These are phyloP conservation scores for Myotis daubentonii DNA, from an alignment of 2,797 vertebrate species.

Conservation along the genomic window DNA sequence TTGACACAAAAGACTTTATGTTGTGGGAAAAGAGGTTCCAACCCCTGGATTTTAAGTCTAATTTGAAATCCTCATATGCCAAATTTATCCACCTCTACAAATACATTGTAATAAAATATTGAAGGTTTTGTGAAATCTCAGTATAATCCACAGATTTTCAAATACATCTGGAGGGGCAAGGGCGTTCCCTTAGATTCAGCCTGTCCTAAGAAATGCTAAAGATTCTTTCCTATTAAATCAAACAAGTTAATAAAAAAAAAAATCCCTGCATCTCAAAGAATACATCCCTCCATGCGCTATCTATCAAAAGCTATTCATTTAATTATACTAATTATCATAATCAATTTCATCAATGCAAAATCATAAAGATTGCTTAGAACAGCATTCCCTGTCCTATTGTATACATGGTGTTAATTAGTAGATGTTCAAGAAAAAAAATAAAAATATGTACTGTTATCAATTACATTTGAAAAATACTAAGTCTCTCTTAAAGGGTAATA, in stretches of 20 bases:
- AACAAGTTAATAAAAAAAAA: conserved; percentile 57
- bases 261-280: conserved; percentile 12
- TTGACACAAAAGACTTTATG: conserved; percentile 45
- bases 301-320: conserved; percentile 41
- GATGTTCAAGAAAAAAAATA: conserved; percentile 12
- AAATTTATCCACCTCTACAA: conserved; percentile 34
- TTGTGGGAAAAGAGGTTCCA: conserved; percentile 5
- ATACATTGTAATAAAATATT: conserved; percentile 48
- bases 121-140: conserved; percentile 28
- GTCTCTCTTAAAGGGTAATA: background rate
- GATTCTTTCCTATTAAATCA: conserved; percentile 31
- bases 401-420: background rate
- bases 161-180: background rate
- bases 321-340: background rate
- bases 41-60: conserved; percentile 52
- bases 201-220: conserved; percentile 13
- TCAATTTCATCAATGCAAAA: background rate
- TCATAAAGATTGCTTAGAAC: background rate
- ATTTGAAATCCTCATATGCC: conserved; percentile 45
- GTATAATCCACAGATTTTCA: conserved; percentile 55
- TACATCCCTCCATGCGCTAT: background rate
- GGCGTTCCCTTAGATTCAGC: background rate
- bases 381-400: background rate
- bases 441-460: background rate
- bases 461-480: conserved; percentile 49